Conservation (phyloP, 2,888 invertebrate genomes). For the Trissoscelio sp. region DNA sequence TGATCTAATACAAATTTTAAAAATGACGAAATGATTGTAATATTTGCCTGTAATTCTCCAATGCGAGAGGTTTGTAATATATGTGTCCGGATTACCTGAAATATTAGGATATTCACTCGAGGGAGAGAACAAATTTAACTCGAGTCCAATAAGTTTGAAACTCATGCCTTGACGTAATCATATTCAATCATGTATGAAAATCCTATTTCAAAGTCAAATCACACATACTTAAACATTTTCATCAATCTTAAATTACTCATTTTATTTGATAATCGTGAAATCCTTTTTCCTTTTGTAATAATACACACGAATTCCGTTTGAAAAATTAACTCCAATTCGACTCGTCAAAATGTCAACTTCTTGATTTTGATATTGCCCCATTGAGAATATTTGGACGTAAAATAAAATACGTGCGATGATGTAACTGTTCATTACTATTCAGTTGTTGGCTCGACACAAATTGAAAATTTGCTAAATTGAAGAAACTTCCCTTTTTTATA, state of each 20-base stretch:
- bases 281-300: no score
- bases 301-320: no score
- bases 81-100: slow-evolving; percentile 30
- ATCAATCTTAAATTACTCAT: slow-evolving; percentile 2
- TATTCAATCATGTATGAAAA: slow-evolving; percentile 35
- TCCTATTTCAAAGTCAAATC: slow-evolving; percentile 14
- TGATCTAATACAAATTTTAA: no score
- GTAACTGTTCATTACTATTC: slow-evolving; percentile 21
- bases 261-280: no score
- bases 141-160: slow-evolving; percentile 29
- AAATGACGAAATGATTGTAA: not conserved
- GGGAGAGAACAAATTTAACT: slow-evolving; percentile 23
- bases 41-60: slow-evolving; percentile 18
- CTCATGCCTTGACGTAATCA: slow-evolving; percentile 15
- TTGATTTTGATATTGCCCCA: no score
- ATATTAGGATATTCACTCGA: slow-evolving; percentile 43
- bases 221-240: not conserved
- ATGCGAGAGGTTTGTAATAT: slow-evolving; percentile 16
- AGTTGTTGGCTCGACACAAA: slow-evolving; percentile 18
- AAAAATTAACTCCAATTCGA: no score
- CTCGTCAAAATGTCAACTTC: no score
- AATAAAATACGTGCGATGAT: not conserved
- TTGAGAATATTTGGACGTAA: no score
- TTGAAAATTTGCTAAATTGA: slow-evolving; percentile 37
- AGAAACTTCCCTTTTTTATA: slow-evolving; percentile 46